phyloP scores from a whole-genome alignment of 53 echinoderm and acorn worm species.

The Henricia sp. region DNA sequence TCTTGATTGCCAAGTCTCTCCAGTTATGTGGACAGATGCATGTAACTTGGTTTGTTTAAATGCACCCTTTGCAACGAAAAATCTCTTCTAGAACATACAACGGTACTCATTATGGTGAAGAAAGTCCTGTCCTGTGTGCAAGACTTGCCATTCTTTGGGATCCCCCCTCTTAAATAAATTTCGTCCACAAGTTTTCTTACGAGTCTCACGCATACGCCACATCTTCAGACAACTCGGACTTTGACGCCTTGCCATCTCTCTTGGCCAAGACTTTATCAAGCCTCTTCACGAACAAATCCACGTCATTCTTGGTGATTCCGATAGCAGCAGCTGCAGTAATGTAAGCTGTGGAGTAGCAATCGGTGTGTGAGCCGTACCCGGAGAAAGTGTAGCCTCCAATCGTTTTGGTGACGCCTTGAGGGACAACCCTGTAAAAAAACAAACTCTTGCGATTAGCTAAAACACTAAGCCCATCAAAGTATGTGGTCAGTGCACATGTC shows the following conservation, averaged over 20 bases:
- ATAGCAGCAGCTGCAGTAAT: slow-evolving; percentile 94
- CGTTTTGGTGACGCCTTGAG: slow-evolving; percentile 75
- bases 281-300: slow-evolving; percentile 87
- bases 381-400: slow-evolving; percentile 77
- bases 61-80: too few species aligned
- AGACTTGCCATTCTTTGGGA: too few species aligned
- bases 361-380: slow-evolving; percentile 84
- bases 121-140: too few species aligned
- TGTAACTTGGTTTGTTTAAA: too few species aligned
- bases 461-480: not conserved
- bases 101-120: too few species aligned
- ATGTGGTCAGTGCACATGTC: not conserved
- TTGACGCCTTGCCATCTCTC: slow-evolving; percentile 54
- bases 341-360: slow-evolving; percentile 83
- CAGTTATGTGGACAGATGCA: too few species aligned
- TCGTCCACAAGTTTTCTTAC: too few species aligned
- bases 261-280: slow-evolving; percentile 89
- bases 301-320: slow-evolving; percentile 89
- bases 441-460: not conserved
- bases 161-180: too few species aligned
- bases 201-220: not conserved
- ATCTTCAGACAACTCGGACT: not conserved
- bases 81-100: too few species aligned
- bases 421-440: slow-evolving; percentile 73
- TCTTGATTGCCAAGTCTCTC: too few species aligned